Evolutionary conservation across 1,140 invertebrate species (phyloP).

Genomic region (Hestina assimilis): DNA sequence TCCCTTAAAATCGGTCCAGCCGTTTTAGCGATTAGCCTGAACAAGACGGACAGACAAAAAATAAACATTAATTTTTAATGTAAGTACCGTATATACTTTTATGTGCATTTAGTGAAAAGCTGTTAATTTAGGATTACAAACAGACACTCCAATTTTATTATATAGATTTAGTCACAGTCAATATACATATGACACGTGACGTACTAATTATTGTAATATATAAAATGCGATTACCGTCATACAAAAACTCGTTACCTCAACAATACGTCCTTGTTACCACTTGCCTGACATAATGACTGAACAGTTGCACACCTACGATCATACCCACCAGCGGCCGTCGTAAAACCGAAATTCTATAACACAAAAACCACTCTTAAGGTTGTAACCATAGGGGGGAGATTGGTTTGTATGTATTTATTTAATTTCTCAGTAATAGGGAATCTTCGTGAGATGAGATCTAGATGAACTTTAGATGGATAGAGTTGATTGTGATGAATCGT

Average conservation of each 20-base stretch:
- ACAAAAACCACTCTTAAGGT: background rate
- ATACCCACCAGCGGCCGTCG: background rate
- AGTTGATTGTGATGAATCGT: conserved; percentile 8
- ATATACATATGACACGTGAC: background rate
- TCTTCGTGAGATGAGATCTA: conserved; percentile 1
- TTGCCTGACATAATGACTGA: conserved; percentile 13
- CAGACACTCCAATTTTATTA: too few species aligned
- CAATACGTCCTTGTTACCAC: conserved; percentile 12
- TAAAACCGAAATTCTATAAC: background rate
- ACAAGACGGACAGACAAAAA: too few species aligned
- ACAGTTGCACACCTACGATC: conserved; percentile 3
- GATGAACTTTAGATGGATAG: background rate
- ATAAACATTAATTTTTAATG: too few species aligned
- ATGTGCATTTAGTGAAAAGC: too few species aligned
- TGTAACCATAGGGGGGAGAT: background rate
- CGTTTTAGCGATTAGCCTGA: too few species aligned
- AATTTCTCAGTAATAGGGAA: background rate
- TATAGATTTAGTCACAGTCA: too few species aligned
- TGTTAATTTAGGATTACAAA: too few species aligned
- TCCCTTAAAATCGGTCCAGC: too few species aligned
- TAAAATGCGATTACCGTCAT: background rate
- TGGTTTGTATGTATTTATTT: background rate
- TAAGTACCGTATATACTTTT: too few species aligned
- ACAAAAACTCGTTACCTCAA: conserved; percentile 9
- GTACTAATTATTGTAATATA: background rate